phyloP scores from a whole-genome alignment of 2,888 invertebrate genomes.

The Ramazzottius varieornatus region DNA sequence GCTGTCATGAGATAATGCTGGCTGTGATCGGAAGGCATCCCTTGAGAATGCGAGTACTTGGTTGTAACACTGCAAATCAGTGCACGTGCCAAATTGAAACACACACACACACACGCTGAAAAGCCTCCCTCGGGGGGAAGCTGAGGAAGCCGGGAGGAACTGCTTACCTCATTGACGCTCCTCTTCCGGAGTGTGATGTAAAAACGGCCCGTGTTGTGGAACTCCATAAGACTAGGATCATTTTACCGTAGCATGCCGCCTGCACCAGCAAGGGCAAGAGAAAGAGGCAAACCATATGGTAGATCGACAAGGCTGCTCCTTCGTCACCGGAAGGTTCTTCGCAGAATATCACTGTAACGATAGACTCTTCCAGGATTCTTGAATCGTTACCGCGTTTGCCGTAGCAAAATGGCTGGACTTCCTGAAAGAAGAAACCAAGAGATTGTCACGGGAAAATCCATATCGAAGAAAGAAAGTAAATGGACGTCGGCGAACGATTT shows the following conservation, averaged over 20 bases:
- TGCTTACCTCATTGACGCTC: too few species aligned
- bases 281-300: not conserved
- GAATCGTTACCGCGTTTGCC: not conserved
- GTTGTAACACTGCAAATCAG: too few species aligned
- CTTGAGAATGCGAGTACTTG: too few species aligned
- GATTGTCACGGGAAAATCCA: too few species aligned
- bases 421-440: not conserved
- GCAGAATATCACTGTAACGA: not conserved
- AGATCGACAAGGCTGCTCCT: not conserved
- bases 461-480: conserved; percentile 5
- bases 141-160: too few species aligned
- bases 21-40: too few species aligned
- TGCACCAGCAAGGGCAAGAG: not conserved
- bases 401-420: not conserved
- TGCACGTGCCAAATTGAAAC: too few species aligned
- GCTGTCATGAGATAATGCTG: too few species aligned
- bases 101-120: too few species aligned
- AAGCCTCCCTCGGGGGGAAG: too few species aligned
- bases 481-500: not conserved
- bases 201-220: not conserved
- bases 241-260: not conserved
- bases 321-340: not conserved
- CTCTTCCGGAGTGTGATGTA: too few species aligned
- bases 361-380: not conserved
- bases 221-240: not conserved